Evolutionary conservation across 1,140 invertebrate species (phyloP).

Genomic region (Sarcophaga bullata): DNA sequence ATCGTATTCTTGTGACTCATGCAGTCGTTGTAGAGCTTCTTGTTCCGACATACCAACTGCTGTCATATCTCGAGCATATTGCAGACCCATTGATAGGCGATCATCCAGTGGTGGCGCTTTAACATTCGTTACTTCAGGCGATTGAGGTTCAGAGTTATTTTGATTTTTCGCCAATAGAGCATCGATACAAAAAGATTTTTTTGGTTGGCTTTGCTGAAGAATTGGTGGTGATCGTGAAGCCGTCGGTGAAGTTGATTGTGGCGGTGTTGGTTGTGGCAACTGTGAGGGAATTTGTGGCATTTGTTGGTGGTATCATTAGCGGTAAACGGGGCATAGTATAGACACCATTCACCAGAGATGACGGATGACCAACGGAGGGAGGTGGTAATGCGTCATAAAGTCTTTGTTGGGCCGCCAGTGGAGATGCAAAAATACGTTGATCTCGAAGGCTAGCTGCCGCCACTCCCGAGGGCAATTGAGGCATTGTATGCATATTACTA

Average conservation of each 20-base stretch:
- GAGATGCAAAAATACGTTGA: conserved; percentile 44
- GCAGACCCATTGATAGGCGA: conserved; percentile 54
- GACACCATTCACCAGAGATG: conserved; percentile 44
- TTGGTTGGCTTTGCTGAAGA: conserved; percentile 60
- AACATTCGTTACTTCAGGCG: neutral
- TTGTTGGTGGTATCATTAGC: conserved; percentile 51
- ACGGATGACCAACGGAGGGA: conserved; percentile 51
- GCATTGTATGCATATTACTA: neutral
- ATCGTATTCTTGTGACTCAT: conserved; percentile 62
- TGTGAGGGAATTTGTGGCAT: conserved; percentile 32
- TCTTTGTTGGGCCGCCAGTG: conserved; percentile 46
- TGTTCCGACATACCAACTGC: conserved; percentile 61
- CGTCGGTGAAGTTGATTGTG: conserved; percentile 28
- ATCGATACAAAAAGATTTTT: conserved; percentile 76
- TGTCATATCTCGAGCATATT: conserved; percentile 58
- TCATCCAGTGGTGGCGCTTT: conserved; percentile 44
- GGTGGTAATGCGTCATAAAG: conserved; percentile 53
- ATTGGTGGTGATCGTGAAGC: conserved; percentile 44
- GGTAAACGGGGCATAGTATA: conserved; percentile 53
- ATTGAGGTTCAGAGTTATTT: conserved; percentile 45
- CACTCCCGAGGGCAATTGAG: conserved; percentile 42
- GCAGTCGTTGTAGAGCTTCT: conserved; percentile 60
- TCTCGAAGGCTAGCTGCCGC: conserved; percentile 44
- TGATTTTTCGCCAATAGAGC: conserved; percentile 69
- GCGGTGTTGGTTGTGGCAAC: conserved; percentile 47